Percentiles rank a stretch among this genome's conserved stretches.
phyloP scores from a whole-genome alignment of 2,113 vertebrate genomes.

The Actinemys pallida region DNA sequence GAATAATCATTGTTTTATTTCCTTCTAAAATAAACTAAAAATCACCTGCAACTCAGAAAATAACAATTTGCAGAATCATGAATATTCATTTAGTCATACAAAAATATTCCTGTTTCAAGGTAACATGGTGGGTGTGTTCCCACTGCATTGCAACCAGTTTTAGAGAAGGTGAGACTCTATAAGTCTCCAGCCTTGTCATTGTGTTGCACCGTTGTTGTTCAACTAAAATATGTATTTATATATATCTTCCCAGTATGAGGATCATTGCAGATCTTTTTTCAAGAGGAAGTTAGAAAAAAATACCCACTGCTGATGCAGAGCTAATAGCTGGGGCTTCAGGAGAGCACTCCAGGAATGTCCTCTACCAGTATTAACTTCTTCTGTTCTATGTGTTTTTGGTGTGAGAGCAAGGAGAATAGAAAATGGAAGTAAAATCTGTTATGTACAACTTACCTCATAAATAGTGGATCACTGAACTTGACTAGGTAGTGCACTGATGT shows the following conservation, averaged over 20 bases:
- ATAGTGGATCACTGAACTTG: conserved; percentile 3
- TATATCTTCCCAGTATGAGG: not conserved
- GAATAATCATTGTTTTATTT: conserved; percentile 30
- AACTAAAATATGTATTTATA: not conserved
- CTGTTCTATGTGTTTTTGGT: conserved; percentile 30
- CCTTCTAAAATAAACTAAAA: conserved; percentile 50
- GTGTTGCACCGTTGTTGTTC: not conserved
- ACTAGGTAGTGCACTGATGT: not conserved
- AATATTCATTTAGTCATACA: conserved; percentile 32
- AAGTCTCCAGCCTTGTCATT: not conserved
- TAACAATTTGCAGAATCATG: not conserved
- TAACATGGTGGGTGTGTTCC: not conserved
- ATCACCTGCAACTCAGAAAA: not conserved
- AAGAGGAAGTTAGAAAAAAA: conserved; percentile 41
- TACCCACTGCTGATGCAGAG: conserved; percentile 1
- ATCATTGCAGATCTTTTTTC: not conserved
- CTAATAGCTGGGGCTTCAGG: conserved; percentile 25
- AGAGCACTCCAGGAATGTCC: conserved; percentile 58
- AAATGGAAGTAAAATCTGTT: not conserved
- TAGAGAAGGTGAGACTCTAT: not conserved
- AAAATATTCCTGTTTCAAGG: not conserved
- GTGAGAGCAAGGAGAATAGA: not conserved
- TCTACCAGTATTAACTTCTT: conserved; percentile 52
- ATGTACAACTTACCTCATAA: not conserved
- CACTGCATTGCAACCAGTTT: not conserved